phyloP scores from a whole-genome alignment of 2,888 invertebrate species.

The Carabus problematicus region DNA sequence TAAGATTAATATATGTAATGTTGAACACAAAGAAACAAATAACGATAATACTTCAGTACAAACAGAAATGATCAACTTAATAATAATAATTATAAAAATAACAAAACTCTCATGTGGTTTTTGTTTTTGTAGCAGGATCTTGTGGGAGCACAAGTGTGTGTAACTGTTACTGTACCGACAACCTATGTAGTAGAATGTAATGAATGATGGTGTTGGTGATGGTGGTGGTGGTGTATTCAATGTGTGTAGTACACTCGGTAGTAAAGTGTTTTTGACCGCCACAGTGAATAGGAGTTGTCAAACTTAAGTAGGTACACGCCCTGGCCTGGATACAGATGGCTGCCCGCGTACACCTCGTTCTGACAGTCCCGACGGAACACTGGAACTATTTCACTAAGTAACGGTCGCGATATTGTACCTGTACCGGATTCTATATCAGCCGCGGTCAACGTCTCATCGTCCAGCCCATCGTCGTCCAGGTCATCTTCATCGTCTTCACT shows the following conservation, averaged over 20 bases:
- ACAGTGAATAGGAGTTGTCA: conserved; percentile 98
- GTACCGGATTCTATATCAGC: conserved; percentile 70
- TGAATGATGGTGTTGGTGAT: background rate
- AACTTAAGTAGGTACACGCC: conserved; percentile 98
- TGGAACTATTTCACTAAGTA: conserved; percentile 87
- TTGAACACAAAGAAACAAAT: no score
- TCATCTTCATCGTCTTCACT: conserved; percentile 90
- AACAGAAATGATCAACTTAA: background rate
- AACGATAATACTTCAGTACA: no score
- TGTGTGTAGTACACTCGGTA: conserved; percentile 98
- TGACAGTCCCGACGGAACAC: conserved; percentile 97
- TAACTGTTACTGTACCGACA: no score
- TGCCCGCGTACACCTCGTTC: conserved; percentile 96
- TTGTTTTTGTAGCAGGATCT: conserved; percentile 1
- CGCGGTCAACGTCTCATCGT: conserved; percentile 55
- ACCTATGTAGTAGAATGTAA: background rate
- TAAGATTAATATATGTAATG: no score
- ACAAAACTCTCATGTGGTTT: background rate
- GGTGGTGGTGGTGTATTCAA: conserved; percentile 52
- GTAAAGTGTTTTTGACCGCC: conserved; percentile 98
- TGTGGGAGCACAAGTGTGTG: background rate
- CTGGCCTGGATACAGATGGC: conserved; percentile 95
- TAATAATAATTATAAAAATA: conserved; percentile 5
- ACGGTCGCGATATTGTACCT: conserved; percentile 59
- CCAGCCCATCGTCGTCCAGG: conserved; percentile 66